Evolutionary conservation across 2,797 vertebrate species (phyloP), one percentile per base, ranked within the genome.

Genomic region (Philypnodon macrostomus): DNA sequence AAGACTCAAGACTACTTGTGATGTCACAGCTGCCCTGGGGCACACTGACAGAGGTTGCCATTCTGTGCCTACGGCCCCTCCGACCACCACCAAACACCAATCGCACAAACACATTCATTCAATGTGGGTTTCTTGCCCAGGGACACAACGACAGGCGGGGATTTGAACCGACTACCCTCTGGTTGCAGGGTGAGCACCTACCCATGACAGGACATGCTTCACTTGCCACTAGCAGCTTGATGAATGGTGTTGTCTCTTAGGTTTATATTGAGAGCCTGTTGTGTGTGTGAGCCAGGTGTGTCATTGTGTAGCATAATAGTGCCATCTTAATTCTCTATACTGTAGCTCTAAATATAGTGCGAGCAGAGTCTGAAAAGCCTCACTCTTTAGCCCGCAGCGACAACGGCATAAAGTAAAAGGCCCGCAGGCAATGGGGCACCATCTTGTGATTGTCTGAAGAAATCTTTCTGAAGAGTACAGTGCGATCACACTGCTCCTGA

Each of bases 401-500:
- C 47, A 51, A 17, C 16, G 12, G 33, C 12, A 35, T 2, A 11
- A 31, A 6, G 40, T 26, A 30, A 35, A 36, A 23, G 48, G 61
- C 63, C 50, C 36, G 27, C 44, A 46, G 48, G 48, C 17, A 4
- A 32, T 48, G 42, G 48, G 41, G 44, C 17, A 32, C 46, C 53
- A 19, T 36, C 38, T 15, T 46, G 29, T 41, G 51, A 64, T 40
- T 24, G 47, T 62, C 41, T 65, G 35, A 73, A 58, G 50, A 59
- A 46, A 44, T 12, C 19, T 60, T 54, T 45, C 55, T 36, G 13
- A 53, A 53, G 35, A 35, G 45, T 35, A 54, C 37, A 14, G 36
- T 39, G 19, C 1, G 47, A 62, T 77, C 58, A 58, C 44, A 52
- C 41, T 41, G 38, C 40, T 40, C 14, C 63, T 58, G 73, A 79